Evolutionary conservation across 2,797 vertebrate species (phyloP).

Genomic region (Chromis chromis): DNA sequence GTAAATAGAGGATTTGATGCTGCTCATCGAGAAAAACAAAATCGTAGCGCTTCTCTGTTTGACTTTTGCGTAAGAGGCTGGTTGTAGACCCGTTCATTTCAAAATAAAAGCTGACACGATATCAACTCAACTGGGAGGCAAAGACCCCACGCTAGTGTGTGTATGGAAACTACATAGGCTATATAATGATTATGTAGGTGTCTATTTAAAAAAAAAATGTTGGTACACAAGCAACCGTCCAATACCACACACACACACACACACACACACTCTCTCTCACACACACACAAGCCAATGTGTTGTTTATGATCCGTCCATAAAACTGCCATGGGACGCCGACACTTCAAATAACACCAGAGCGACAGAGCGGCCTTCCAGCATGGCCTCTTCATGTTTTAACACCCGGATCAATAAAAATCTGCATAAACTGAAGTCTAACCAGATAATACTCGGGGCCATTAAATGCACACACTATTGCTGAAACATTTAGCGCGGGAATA

Average conservation of each 20-base stretch:
- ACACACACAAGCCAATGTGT: conserved; percentile 40
- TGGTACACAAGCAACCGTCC: too few species aligned
- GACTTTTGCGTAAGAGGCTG: conserved; percentile 16
- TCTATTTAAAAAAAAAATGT: too few species aligned
- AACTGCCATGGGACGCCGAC: conserved; percentile 64
- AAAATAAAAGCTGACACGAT: background rate
- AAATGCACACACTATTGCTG: conserved; percentile 18
- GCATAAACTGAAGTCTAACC: conserved; percentile 37
- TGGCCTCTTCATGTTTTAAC: conserved; percentile 42
- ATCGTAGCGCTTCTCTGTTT: conserved; percentile 11
- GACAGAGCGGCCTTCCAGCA: conserved; percentile 29
- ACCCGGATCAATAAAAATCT: conserved; percentile 47
- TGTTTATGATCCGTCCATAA: conserved; percentile 72
- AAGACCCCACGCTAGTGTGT: background rate
- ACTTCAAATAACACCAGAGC: conserved; percentile 43
- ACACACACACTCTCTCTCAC: conserved; percentile 18
- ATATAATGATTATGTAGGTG: too few species aligned
- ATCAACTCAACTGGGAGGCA: background rate
- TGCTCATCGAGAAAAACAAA: background rate
- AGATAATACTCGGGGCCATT: conserved; percentile 23
- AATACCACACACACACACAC: conserved; percentile 21
- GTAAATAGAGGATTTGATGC: conserved; percentile 32
- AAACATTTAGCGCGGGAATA: conserved; percentile 7
- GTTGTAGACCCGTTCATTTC: conserved; percentile 30
- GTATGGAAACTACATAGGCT: too few species aligned